A percentile compares a stretch with the other conserved stretches of the same genome.
phyloP scores from a whole-genome alignment of 1,140 invertebrate genomes.

The Drosophila nebulosa region DNA sequence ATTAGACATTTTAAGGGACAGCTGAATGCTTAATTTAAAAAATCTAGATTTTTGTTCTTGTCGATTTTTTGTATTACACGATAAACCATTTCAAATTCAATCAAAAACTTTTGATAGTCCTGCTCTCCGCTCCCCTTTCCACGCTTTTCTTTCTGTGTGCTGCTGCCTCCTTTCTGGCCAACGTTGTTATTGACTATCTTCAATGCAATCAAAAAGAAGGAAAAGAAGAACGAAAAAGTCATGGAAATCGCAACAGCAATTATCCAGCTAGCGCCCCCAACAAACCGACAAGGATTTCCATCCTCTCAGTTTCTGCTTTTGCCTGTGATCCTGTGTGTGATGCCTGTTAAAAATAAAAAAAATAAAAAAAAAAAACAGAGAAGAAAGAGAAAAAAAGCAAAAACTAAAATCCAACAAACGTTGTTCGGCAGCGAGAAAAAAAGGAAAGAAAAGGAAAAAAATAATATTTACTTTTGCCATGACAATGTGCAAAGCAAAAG shows the following conservation, averaged over 20 bases:
- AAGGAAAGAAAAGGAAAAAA: slow-evolving; percentile 32
- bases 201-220: slow-evolving; percentile 12
- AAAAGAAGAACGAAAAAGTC: slow-evolving; percentile 44
- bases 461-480: slow-evolving; percentile 78
- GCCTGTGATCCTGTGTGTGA: neutral
- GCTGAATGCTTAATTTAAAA: too few relatives aligned
- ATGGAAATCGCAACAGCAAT: slow-evolving; percentile 73
- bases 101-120: slow-evolving; percentile 46
- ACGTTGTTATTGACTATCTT: neutral
- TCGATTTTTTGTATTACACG: slow-evolving; percentile 40
- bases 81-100: slow-evolving; percentile 60
- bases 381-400: slow-evolving; percentile 6
- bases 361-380: too few relatives aligned
- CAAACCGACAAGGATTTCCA: neutral
- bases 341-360: slow-evolving; percentile 46
- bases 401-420: slow-evolving; percentile 9
- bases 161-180: neutral
- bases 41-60: too few relatives aligned
- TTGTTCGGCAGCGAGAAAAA: slow-evolving; percentile 1
- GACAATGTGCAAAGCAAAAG: slow-evolving; percentile 47
- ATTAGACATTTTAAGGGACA: too few relatives aligned
- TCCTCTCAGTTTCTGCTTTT: neutral
- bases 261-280: slow-evolving; percentile 43
- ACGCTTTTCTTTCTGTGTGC: neutral
- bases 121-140: neutral